Evolutionary conservation across 53 echinoderm and acorn worm genomes (phyloP).

Genomic region (Paracentrotus lividus): DNA sequence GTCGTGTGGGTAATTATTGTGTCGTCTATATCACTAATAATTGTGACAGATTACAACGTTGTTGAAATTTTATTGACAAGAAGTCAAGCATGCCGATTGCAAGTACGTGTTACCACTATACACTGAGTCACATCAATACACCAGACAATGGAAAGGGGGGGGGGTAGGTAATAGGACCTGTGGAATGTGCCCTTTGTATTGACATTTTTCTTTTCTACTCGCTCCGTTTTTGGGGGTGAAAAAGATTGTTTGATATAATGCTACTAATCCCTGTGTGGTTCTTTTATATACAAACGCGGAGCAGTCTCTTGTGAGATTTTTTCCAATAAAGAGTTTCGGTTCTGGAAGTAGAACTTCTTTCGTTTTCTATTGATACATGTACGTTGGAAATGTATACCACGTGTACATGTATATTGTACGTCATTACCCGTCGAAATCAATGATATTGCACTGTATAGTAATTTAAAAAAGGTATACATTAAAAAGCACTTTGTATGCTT

Average conservation of each 20-base stretch:
- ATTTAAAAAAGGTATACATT: too few relatives aligned
- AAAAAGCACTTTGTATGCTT: too few relatives aligned
- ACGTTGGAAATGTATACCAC: background rate
- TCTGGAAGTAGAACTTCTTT: background rate
- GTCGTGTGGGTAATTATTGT: background rate
- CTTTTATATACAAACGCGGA: background rate
- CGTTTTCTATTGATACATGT: background rate
- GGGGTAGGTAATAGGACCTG: background rate
- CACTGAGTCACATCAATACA: conserved; percentile 36
- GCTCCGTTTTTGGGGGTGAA: conserved; percentile 9
- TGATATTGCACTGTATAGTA: too few relatives aligned
- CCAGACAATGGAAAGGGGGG: background rate
- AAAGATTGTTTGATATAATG: conserved; percentile 19
- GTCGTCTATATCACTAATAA: background rate
- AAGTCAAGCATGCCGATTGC: background rate
- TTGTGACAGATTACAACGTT: background rate
- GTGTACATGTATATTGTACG: background rate
- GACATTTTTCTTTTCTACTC: conserved; percentile 38
- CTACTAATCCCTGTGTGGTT: conserved; percentile 1
- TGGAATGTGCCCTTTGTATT: conserved; percentile 42
- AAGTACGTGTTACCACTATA: background rate
- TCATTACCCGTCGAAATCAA: background rate
- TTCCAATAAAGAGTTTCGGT: conserved; percentile 8
- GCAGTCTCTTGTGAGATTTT: conserved; percentile 8
- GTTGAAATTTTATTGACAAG: background rate